Evolutionary conservation across 2,797 vertebrate species (phyloP).

Genomic region (Aythya fuligula): DNA sequence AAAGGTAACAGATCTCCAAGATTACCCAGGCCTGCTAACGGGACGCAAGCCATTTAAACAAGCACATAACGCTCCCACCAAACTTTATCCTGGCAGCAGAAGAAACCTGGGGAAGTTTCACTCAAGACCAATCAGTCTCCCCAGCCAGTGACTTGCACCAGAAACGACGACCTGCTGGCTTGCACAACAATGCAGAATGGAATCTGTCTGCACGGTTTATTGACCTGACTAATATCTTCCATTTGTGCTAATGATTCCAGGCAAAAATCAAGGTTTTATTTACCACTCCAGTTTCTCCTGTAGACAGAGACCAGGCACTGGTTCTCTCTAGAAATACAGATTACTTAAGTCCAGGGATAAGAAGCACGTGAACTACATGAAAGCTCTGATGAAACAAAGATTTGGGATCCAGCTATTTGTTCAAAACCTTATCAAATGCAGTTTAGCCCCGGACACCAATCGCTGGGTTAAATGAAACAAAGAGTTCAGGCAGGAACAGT

Average conservation of each 20-base stretch:
- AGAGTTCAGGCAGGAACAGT: background rate
- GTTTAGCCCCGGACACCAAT: background rate
- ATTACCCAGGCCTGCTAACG: accelerated
- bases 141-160: background rate
- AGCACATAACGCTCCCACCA: background rate
- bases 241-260: background rate
- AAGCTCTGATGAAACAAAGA: background rate
- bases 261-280: background rate
- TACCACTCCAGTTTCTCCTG: background rate
- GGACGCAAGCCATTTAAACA: background rate
- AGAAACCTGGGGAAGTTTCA: slow-evolving; percentile 6
- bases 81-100: background rate
- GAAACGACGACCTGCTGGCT: slow-evolving; percentile 1
- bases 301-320: background rate
- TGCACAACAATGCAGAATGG: slow-evolving; percentile 17
- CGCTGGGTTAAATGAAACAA: background rate
- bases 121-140: background rate
- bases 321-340: background rate
- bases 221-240: slow-evolving; percentile 18
- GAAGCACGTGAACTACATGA: background rate
- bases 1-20: background rate
- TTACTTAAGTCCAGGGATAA: background rate
- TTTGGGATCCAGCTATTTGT: background rate
- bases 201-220: slow-evolving; percentile 17
- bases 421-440: background rate